Evolutionary conservation across 2,113 vertebrate genomes (phyloP), one percentile per base, ranked within the genome.

Genomic region (Hepsetus odoe): DNA sequence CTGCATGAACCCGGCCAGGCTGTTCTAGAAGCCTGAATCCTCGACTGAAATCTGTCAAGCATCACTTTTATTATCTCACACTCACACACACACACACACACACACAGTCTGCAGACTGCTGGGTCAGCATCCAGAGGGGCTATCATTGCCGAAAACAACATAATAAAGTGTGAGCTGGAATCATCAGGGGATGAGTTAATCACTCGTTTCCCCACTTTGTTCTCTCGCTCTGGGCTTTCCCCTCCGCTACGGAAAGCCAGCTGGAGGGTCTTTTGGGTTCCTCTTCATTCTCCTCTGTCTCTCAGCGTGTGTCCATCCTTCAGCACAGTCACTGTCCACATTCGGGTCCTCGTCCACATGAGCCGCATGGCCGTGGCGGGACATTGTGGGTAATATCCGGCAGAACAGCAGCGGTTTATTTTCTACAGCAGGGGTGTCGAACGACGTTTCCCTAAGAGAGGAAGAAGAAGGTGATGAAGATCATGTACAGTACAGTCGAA

Each of bases 161-260:
- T 89, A 86, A 91, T 92, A 92, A 92, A 92, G 86, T 46, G 76
- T 76, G 80, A 85, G 85, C 84, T 84, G 90, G 85, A 86, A 85
- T 72, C 66, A 78, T 75, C 74, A 58, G 62, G 87, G 92, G 92
- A 92, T 88, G 86, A 84, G 88, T 91, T 88, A 89, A 91, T 92
- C 91, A 88, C 86, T 80, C 16, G 14, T 81, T 88, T 88, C 87
- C 76, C 81, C 26, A 83, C 87, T 92, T 91, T 91, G 86, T 91
- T 92, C 89, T 89, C 76, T 58, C 58, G 26, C 82, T 79, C 78
- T 56, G 84, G 51, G 67, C 80, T 85, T 92, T 93, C 92, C 91
- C 92, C 90, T 33, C 77, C 74, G 76, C 82, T 85, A 86, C 85
- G 90, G 92, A 93, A 92, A 89, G 86, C 77, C 68, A 74, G 71